Base-by-base conservation (phyloP, 2,888 invertebrate genomes). In the Conchocele bisecta region DNA sequence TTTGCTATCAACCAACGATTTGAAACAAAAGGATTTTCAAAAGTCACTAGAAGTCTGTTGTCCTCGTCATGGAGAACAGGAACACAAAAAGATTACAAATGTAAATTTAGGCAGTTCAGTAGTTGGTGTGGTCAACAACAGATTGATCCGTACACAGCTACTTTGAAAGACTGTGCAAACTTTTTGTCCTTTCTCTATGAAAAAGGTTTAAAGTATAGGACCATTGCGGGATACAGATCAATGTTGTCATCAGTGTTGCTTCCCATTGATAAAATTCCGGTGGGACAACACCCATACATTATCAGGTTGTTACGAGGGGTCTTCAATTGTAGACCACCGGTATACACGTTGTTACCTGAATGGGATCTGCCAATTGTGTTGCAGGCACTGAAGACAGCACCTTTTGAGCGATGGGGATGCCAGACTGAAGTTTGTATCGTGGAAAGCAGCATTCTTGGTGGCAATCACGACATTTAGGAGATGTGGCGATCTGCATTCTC, bases 111-210 rank as follows among this genome's bases (percentile, higher is more conserved):
- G 37, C 60, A 50, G 33, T 78, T 65, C 57, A 50, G 50, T 61
- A 42, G 69, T 35, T 80, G 76, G 80, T 80, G 69, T 70, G n/a
- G 37, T 71, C 7, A 42, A 70, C 39, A 50, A 64, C 22, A 71
- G 53, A 61, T 72, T 56, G 64, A 68, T 70, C 50, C 67, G n/a
- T 37, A 39, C 70, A n/a, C 41, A 28, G 63, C 66, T 22, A 28
- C 65, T 69, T 42, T 75, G 37, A 37, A 11, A 17, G 42, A 75
- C 11, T 35, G 70, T 35, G 57, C 51, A 63, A 51, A 63, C 15
- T 63, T 67, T 63, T 53, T 70, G 24, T 39, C 69, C 26, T 33
- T n/a, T 41, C 28, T 63, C 9, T 53, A 44, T 63, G 24, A 59
- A 7, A 3, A 17, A 37, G 60, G 63, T 37, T 20, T 31, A 28